phyloP scores from a whole-genome alignment of 2,888 invertebrate species.

The Carcina quercana region DNA sequence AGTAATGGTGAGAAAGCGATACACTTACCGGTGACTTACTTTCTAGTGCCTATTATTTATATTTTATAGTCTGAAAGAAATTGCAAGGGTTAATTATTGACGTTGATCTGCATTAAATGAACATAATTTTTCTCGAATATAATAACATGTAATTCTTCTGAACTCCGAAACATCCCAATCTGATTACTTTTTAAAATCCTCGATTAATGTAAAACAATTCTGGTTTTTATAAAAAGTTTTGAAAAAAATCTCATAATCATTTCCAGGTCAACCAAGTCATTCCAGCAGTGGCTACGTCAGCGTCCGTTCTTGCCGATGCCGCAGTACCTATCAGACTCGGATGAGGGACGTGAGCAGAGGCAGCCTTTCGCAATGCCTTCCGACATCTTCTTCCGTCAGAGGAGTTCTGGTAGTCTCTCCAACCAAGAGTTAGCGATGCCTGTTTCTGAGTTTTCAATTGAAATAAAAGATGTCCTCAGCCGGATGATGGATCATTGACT shows the following conservation, averaged over 20 bases:
- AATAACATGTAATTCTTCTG: no score
- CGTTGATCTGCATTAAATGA: no score
- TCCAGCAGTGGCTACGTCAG: constrained; percentile 45
- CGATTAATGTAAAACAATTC: no score
- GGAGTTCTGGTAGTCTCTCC: constrained; percentile 20
- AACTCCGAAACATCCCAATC: no score
- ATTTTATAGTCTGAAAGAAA: no score
- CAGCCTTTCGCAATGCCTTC: constrained; percentile 53
- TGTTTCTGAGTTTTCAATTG: constrained; percentile 52
- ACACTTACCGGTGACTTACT: no score
- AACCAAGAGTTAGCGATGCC: constrained; percentile 49
- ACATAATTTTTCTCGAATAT: no score
- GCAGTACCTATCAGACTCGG: constrained; percentile 31
- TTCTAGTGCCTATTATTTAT: no score
- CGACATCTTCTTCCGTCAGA: constrained; percentile 44
- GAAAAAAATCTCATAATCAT: background rate
- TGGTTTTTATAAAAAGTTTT: no score
- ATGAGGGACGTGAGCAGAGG: constrained; percentile 39
- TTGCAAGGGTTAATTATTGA: no score
- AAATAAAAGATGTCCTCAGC: constrained; percentile 56
- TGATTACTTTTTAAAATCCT: no score
- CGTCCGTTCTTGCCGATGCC: constrained; percentile 52
- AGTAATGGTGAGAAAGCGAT: no score
- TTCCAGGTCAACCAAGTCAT: constrained; percentile 56
- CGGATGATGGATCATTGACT: constrained; percentile 47